These are phyloP conservation scores for Leucopsar rothschildi DNA, from an alignment of 2,113 vertebrate genomes.

Conservation along the genomic window DNA sequence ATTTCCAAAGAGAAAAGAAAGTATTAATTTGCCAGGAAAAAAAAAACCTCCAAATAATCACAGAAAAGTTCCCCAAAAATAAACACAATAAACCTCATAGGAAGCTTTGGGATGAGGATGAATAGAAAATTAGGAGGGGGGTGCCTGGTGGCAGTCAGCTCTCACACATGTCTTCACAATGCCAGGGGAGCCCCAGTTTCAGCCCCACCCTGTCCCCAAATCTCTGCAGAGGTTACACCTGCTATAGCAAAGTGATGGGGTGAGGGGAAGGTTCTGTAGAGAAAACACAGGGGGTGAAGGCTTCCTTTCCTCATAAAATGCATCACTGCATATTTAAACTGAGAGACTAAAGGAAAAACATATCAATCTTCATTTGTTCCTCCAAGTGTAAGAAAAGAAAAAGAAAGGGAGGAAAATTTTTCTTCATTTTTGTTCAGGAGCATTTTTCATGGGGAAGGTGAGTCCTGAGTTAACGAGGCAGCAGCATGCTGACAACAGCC, in stretches of 20 bases:
- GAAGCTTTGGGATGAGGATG: neutral
- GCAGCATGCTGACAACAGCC: neutral
- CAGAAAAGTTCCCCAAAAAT: neutral
- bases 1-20: neutral
- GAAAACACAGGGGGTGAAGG: neutral
- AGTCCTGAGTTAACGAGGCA: neutral
- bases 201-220: neutral
- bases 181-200: neutral
- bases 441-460: neutral
- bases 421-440: neutral
- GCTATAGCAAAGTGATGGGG: neutral
- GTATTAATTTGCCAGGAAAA: neutral
- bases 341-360: constrained; percentile 1
- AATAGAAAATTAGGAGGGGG: neutral
- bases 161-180: neutral
- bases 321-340: neutral
- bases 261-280: neutral
- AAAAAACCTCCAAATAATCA: neutral
- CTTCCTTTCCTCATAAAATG: neutral
- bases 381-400: neutral
- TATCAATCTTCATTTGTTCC: constrained; percentile 24
- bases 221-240: neutral
- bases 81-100: neutral
- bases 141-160: neutral
- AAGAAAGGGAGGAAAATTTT: neutral